Evolutionary conservation across 2,113 vertebrate species (phyloP).

Genomic region (Pygoscelis antarcticus): DNA sequence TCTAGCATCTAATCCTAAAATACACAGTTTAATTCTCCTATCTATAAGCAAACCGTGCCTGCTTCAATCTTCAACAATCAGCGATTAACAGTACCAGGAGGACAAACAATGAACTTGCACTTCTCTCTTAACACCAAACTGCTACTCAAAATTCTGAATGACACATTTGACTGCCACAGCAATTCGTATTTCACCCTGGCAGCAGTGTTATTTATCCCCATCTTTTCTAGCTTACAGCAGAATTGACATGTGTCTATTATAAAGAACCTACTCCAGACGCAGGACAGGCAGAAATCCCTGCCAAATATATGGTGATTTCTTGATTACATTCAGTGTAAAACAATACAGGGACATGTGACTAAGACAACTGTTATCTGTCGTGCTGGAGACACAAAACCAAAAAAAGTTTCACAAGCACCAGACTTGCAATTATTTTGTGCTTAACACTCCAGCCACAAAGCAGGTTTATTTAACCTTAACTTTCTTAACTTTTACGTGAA

Average conservation of each 20-base stretch:
- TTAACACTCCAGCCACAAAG: neutral
- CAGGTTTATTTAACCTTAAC: neutral
- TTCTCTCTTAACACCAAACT: neutral
- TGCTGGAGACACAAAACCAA: neutral
- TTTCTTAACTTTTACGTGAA: neutral
- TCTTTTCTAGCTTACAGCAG: neutral
- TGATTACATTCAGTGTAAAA: neutral
- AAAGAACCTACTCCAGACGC: neutral
- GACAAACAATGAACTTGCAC: neutral
- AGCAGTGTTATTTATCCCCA: neutral
- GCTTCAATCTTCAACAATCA: neutral
- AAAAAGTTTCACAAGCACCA: neutral
- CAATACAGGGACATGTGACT: neutral
- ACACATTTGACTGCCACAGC: neutral
- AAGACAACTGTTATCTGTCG: neutral
- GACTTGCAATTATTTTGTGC: neutral
- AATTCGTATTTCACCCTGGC: neutral
- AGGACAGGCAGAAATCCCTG: neutral
- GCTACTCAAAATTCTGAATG: neutral
- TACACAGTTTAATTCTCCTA: slow-evolving; percentile 53
- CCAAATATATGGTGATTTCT: neutral
- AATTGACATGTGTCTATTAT: neutral
- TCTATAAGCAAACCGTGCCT: slow-evolving; percentile 9
- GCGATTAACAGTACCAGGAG: slow-evolving; percentile 5
- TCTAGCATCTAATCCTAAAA: slow-evolving; percentile 60